A percentile compares a stretch with the other conserved stretches of the same genome.
These are phyloP conservation scores for Elegia similella DNA, from an alignment of 2,888 invertebrate species.

Conservation along the genomic window DNA sequence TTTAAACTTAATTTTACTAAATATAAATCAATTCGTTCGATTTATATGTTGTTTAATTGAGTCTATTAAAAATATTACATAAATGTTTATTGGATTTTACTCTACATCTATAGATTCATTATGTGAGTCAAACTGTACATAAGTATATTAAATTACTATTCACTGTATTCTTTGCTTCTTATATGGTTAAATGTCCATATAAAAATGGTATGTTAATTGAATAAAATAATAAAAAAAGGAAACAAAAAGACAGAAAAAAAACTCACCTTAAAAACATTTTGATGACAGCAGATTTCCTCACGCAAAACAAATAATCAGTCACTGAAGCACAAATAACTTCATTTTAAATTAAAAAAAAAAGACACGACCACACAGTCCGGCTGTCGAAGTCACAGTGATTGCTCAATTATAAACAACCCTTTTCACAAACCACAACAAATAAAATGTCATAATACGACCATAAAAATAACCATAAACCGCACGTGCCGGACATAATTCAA, in stretches of 20 bases:
- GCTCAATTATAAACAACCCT: conserved; percentile 70
- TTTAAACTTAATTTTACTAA: too few relatives aligned
- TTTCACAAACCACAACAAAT: conserved; percentile 68
- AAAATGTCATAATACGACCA: conserved; percentile 67
- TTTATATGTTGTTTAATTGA: too few relatives aligned
- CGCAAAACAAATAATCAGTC: conserved; percentile 37
- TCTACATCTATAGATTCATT: too few relatives aligned
- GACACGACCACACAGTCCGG: conserved; percentile 73
- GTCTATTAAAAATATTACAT: too few relatives aligned
- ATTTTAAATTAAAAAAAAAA: conserved; percentile 44
- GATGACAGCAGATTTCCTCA: conserved; percentile 31
- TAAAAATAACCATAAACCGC: conserved; percentile 73
- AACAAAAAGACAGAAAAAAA: neutral
- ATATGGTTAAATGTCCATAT: too few relatives aligned
- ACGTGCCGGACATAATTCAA: conserved; percentile 73
- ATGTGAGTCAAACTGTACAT: too few relatives aligned
- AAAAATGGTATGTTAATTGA: too few relatives aligned
- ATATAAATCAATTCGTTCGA: too few relatives aligned
- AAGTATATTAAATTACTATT: too few relatives aligned
- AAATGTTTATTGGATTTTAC: too few relatives aligned
- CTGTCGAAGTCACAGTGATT: conserved; percentile 65
- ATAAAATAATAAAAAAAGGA: neutral
- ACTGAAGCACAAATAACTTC: conserved; percentile 52
- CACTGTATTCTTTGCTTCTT: too few relatives aligned
- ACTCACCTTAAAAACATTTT: conserved; percentile 70